Evolutionary conservation across 2,797 vertebrate species (phyloP), one percentile per base, ranked within the genome.

Genomic region (Coregonus suidteri): DNA sequence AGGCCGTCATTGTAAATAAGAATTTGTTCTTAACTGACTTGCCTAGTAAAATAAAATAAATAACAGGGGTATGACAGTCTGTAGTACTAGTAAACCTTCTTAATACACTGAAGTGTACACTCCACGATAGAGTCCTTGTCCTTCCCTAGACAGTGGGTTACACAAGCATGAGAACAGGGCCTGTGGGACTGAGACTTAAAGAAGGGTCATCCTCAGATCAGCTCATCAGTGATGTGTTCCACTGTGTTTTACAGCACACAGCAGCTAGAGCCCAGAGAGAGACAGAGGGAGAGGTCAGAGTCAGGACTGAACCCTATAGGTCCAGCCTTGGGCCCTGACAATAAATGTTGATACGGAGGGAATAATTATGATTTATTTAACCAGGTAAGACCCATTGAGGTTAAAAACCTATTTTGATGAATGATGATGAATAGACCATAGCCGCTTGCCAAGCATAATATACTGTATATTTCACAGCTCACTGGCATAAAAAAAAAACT

Each of bases 271-370:
- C 9, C 41, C 41, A 47, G 41, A 47, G 41, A 65, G 20, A n/a
- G 16, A 65, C 20, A 11, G 7, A n/a, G 4, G 30, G 20, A 3
- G 2, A 47, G 41, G 41, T 47, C 41, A 47, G 9, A 47, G 41
- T 47, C 41, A 47, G 41, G 67, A 51, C 3, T 54, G 20, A 6
- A 47, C 31, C 31, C 31, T 34, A 2, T 34, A 34, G 31, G 31
- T 34, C 37, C 62, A 76, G 56, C 76, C 56, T 65, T 2, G 14
- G 51, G 76, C 20, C 65, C 59, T 25, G 74, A 79, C 69, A 76
- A 18, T n/a, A 75, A 77, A 47, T 56, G 69, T 59, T 20, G 6
- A 20, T 79, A 11, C 76, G n/a, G 52, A 69, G 73, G 75, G 77
- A 20, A 72, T 16, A 0, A 4, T 76, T 72, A 79, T 47, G 41